These are phyloP conservation scores for Lindbergichthys nudifrons DNA, from an alignment of 2,797 vertebrate species.

Conservation along the genomic window DNA sequence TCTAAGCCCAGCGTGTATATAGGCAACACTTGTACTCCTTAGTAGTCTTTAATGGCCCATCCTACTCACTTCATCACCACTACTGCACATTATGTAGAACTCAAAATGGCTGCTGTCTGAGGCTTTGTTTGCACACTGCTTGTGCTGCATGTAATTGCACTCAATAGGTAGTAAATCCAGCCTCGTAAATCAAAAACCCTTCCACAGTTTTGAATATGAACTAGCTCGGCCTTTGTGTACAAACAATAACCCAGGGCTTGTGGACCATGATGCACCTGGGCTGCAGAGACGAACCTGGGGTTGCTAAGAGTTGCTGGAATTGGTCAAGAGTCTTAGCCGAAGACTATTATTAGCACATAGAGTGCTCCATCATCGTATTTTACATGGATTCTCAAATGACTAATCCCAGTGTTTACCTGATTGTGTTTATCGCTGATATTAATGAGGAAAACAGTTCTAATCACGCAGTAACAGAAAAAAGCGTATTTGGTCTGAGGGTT, in stretches of 20 bases:
- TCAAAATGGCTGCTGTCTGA: slow-evolving; percentile 65
- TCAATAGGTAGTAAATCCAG: slow-evolving; percentile 78
- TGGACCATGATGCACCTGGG: slow-evolving; percentile 62
- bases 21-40: slow-evolving; percentile 18
- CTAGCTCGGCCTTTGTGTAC: slow-evolving; percentile 65
- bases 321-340: slow-evolving; percentile 66
- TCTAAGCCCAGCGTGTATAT: slow-evolving; percentile 12
- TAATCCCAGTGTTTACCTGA: slow-evolving; percentile 32
- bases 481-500: background rate
- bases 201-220: slow-evolving; percentile 61
- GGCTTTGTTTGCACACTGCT: slow-evolving; percentile 71
- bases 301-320: slow-evolving; percentile 65
- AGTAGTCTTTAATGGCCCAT: slow-evolving; percentile 63
- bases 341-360: slow-evolving; percentile 70
- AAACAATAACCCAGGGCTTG: slow-evolving; percentile 81
- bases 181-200: slow-evolving; percentile 81
- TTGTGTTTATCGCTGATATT: slow-evolving; percentile 18
- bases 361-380: slow-evolving; percentile 54
- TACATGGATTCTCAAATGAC: slow-evolving; percentile 52
- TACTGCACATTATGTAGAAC: slow-evolving; percentile 33
- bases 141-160: slow-evolving; percentile 73
- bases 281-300: slow-evolving; percentile 59
- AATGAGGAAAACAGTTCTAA: background rate
- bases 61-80: slow-evolving; percentile 34
- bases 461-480: background rate